Base-by-base conservation (phyloP, 1,140 invertebrate genomes). In the Temnothorax longispinosus region DNA sequence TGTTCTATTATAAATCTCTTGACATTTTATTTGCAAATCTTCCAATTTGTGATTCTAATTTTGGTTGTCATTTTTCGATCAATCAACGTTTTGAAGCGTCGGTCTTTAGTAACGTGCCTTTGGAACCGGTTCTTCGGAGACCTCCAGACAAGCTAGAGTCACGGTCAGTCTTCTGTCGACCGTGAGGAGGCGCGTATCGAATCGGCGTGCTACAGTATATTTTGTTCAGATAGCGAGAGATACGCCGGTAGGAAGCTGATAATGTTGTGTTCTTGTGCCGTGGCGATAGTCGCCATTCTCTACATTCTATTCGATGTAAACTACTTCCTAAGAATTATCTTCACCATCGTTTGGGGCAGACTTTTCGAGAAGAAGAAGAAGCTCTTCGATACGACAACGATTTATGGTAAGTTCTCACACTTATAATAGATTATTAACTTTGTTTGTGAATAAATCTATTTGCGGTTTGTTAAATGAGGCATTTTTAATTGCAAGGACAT, bases 231-330 rank as follows among this genome's bases (percentile, higher is more conserved):
- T 71, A 86, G 2, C 11, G 21, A 56, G 47, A 54, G 62, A 5
- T 18, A 44, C n/a, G 7, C 13, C 5, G 52, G 5, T 72, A 77
- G 54, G 47, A 41, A 58, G 15, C 11, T 21, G 18, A 64, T 47
- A 41, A 95, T 95, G 95, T 75, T 94, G 27, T 95, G 94, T 52
- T 88, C 90, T 2, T 95, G 93, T 58, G 92, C 92, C 15, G 86
- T 95, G 35, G 88, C 92, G 21, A 86, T 96, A n/a, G 89, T 96
- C 64, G 94, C 96, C 8, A 94, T 98, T n/a, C 93, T 97, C 11
- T 98, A 98, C 90, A 94, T 97, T 18, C 95, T 97, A 52, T 97
- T 97, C 93, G 97, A 98, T 94, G 97, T 98, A 0, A 97, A 98
- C 93, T 98, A 98, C 91, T 98, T 98, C 88, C 89, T 98, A 41